Evolutionary conservation across 2,113 vertebrate genomes (phyloP), one percentile per base, ranked within the genome.

Genomic region (Dasypus novemcinctus): DNA sequence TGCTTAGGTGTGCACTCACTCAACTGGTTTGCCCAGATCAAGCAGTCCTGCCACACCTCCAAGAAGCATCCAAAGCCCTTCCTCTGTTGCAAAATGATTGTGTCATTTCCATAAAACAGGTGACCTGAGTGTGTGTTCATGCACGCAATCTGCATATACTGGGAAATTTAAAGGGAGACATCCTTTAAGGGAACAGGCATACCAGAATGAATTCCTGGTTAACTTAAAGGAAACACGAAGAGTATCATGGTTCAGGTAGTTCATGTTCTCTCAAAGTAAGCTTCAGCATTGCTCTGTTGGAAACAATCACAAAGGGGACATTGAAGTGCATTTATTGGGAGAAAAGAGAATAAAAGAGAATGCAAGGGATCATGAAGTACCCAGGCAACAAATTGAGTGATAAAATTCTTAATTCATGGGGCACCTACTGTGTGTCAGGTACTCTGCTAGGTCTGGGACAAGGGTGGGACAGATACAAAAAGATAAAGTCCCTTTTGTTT

Each of bases 81-180:
- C 68, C 96, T 97, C 97, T 98, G 95, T 97, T 98, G 83, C 96
- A 95, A 97, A 98, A 98, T 90, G 97, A 95, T 97, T 93, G 76
- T 93, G 94, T 82, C 80, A 46, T 95, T 98, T 95, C 91, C 95
- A 96, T 97, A 95, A 96, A 97, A 94, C 18, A 21, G 41, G 86
- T 74, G 79, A 96, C 92, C 85, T 78, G 76, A 78, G 84, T 90
- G 36, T 94, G 57, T 94, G 79, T 95, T 96, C 64, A 49, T 74
- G 95, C 95, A 95, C 1, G 86, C 91, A 95, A 66, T 7, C 82
- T 94, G 33, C 84, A 57, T 71, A n/a, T 46, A 88, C 69, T 79
- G 66, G 69, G 72, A 89, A 59, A 90, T 85, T 86, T 89, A 93
- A 93, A 90, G 61, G 52, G 74, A 93, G 81, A 90, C 29, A 25